A percentile compares a stretch with the other conserved stretches of the same genome.
These are phyloP conservation scores for Nanorana parkeri DNA, from an alignment of 2,113 vertebrate species.

Conservation along the genomic window DNA sequence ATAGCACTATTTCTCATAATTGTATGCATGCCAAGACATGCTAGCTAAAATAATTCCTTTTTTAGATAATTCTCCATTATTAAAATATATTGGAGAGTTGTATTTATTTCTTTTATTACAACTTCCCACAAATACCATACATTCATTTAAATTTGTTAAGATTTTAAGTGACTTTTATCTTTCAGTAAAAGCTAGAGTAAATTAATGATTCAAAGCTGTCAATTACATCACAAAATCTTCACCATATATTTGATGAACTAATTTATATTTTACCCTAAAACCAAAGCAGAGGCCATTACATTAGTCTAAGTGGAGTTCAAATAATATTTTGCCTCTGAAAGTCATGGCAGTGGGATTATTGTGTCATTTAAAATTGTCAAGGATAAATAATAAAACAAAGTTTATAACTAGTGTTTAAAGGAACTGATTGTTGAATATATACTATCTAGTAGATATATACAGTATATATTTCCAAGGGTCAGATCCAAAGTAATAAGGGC, in stretches of 20 bases:
- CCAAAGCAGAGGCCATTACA: constrained; percentile 5
- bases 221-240: constrained; percentile 7
- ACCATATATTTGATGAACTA: constrained; percentile 2
- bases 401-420: no score
- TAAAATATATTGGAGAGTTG: constrained; percentile 4
- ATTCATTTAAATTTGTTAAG: neutral
- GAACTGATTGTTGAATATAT: no score
- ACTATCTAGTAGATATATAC: no score
- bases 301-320: constrained; percentile 45
- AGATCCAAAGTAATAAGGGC: no score
- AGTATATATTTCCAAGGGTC: no score
- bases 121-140: neutral
- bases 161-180: constrained; percentile 35
- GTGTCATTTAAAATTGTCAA: constrained; percentile 15
- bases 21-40: no score
- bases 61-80: neutral
- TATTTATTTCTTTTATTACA: neutral
- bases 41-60: no score
- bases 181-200: constrained; percentile 35
- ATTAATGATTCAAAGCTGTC: constrained; percentile 17
- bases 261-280: constrained; percentile 3
- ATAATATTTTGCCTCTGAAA: constrained; percentile 34
- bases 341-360: constrained; percentile 14
- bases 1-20: no score
- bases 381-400: neutral